Base-by-base conservation (phyloP, 2,888 invertebrate genomes). In the Corythucha ciliata region DNA sequence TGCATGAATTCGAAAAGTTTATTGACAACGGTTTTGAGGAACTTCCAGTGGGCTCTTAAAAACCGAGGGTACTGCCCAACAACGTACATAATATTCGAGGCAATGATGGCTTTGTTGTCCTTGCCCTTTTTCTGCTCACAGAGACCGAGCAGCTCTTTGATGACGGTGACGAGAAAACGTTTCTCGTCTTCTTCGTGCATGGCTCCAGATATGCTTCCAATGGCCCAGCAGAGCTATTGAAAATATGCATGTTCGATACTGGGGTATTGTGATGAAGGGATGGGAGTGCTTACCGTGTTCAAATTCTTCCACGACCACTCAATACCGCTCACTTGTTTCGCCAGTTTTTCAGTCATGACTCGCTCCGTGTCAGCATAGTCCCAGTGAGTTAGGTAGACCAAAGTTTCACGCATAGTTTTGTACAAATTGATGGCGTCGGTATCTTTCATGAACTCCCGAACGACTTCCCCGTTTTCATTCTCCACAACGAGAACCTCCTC, bases 1-100 rank as follows among this genome's bases (percentile, higher is more conserved):
- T 98, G 98, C 98, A 99, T 99, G 70, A 99, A 99, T 73, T 99
- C 98, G 73, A 99, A 99, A 52, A 99, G 77, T 74, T 98, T 98
- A 74, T 97, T 98, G 55, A 98, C 96, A 65, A 99, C 98, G 45
- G 98, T 99, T 76, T 98, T 99, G 58, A 99, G 77, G 72, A 99
- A 99, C 68, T 94, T 92, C 98, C 98, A 99, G 70, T 99, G 98
- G n/a, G 94, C 96, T 62, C 94, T 77, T 56, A 99, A 74, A 72
- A 99, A 99, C 54, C 97, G 74, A 37, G 98, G 98, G 72, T 99
- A 99, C 69, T 99, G 98, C 3, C 98, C 98, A 48, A 99, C 98
- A 54, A 99, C 97, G 72, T 99, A 97, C 98, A 99, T 99, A 58
- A 99, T 99, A 72, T 99, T 98, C 59, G 96, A 96, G 14, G 98